Evolutionary conservation across 1,140 invertebrate species (phyloP).

Genomic region (Probaryconus sp.): DNA sequence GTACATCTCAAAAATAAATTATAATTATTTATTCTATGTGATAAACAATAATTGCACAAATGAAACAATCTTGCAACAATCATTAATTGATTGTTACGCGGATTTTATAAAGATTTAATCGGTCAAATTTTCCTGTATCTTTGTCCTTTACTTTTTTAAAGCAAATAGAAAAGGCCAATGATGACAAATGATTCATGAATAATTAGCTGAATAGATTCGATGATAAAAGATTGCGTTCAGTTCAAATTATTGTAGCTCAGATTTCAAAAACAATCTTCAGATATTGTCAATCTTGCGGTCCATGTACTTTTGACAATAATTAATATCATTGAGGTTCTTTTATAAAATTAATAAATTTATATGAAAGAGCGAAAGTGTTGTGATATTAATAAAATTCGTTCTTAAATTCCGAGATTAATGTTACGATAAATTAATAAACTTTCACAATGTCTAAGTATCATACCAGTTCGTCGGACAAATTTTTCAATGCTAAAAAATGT

Average conservation of each 20-base stretch:
- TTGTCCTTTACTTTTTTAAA: conserved; percentile 12
- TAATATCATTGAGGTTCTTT: conserved; percentile 8
- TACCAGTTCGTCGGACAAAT: too few relatives aligned
- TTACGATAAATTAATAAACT: too few relatives aligned
- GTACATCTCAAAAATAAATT: too few relatives aligned
- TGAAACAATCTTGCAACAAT: background rate
- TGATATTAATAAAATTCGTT: too few relatives aligned
- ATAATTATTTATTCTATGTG: too few relatives aligned
- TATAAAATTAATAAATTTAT: conserved; percentile 22
- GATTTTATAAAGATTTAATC: conserved; percentile 4
- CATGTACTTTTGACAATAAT: background rate
- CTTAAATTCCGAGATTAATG: too few relatives aligned
- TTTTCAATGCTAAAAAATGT: too few relatives aligned
- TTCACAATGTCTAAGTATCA: too few relatives aligned
- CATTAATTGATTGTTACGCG: conserved; percentile 7
- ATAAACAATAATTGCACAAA: too few relatives aligned
- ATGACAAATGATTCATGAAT: background rate
- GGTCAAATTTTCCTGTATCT: too few relatives aligned
- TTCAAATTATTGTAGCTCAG: background rate
- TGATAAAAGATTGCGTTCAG: background rate
- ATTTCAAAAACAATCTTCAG: background rate
- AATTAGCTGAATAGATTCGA: conserved; percentile 4
- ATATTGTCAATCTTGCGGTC: background rate
- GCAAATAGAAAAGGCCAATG: conserved; percentile 15
- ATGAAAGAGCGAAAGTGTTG: background rate